Evolutionary conservation across 2,888 invertebrate species (phyloP), one percentile per base, ranked within the genome.

Genomic region (Cheilosia variabilis): DNA sequence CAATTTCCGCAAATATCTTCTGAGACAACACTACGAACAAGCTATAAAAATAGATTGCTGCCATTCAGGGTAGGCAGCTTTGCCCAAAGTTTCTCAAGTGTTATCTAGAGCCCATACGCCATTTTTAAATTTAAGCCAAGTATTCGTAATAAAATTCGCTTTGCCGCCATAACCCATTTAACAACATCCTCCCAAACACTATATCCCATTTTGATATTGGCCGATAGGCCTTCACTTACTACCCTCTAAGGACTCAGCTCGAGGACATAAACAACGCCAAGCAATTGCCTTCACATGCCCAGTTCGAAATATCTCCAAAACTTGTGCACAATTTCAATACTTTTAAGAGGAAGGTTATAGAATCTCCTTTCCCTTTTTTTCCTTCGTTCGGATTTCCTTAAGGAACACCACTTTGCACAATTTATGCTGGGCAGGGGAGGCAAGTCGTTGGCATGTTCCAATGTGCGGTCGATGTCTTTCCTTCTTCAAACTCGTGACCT

Each of bases 401-500:
- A 71, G 66, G 47, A 80, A 62, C 53, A 62, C 22, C 66, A 76
- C 80, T 68, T 80, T 72, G 76, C 43, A 81, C 71, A 72, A 47
- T 79, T 84, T 66, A 71, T 58, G 34, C 41, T 68, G 62, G 53
- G 55, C 4, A 22, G 62, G 47, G 45, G n/a, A 45, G 45, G n/a
- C n/a, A 60, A 71, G 66, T 47, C 66, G 71, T 55, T 72, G 72
- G 76, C 63, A 71, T 71, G 80, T 75, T 76, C 65, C 69, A 80
- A 71, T 55, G 75, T 63, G 73, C 63, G 73, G 80, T 75, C 75
- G 43, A 78, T 69, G 79, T 79, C 80, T 60, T 76, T 37, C 80
- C 86, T 68, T 80, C 66, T 65, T 71, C 86, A 72, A 72, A 68
- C 68, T 76, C 75, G 72, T 86, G 86, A 86, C 86, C 86, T 86